Conservation (phyloP, 2,888 invertebrate species). For the Morpho deidamia region DNA sequence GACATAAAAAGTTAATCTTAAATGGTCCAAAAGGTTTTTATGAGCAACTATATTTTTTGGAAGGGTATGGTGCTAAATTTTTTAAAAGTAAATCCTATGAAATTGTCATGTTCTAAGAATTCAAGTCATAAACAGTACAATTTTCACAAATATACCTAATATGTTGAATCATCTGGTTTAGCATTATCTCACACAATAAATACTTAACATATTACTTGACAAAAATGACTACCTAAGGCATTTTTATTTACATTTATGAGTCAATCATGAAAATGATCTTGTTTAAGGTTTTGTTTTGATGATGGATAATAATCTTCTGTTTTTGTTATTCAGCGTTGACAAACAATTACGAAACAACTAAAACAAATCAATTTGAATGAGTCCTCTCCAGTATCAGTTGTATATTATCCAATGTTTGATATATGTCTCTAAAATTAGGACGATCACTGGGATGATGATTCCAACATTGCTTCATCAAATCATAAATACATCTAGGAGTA, state of each 20-base stretch:
- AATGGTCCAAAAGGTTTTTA: constrained; percentile 11
- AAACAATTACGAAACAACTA: too few species aligned
- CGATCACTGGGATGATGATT: constrained; percentile 90
- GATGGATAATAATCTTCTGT: constrained; percentile 26
- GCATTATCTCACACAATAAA: constrained; percentile 21
- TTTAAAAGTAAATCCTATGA: constrained; percentile 13
- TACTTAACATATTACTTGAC: constrained; percentile 20
- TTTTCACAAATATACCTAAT: constrained; percentile 1
- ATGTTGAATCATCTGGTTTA: constrained; percentile 1
- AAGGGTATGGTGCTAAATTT: constrained; percentile 17
- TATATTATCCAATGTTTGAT: constrained; percentile 87
- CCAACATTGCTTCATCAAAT: constrained; percentile 97
- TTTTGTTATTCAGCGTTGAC: constrained; percentile 9
- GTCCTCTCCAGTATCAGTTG: constrained; percentile 71
- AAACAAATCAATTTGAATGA: constrained; percentile 46
- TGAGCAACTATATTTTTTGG: constrained; percentile 4
- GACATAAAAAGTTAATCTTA: constrained; percentile 11
- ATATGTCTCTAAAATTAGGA: constrained; percentile 90
- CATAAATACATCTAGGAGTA: constrained; percentile 91
- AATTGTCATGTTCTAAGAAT: constrained; percentile 11
- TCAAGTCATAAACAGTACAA: background rate
- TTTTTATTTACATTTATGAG: constrained; percentile 22
- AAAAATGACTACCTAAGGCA: constrained; percentile 18
- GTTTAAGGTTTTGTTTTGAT: constrained; percentile 21
- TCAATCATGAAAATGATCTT: constrained; percentile 17